phyloP scores from a whole-genome alignment of 1,140 invertebrate species.

The Babylonia areolata region DNA sequence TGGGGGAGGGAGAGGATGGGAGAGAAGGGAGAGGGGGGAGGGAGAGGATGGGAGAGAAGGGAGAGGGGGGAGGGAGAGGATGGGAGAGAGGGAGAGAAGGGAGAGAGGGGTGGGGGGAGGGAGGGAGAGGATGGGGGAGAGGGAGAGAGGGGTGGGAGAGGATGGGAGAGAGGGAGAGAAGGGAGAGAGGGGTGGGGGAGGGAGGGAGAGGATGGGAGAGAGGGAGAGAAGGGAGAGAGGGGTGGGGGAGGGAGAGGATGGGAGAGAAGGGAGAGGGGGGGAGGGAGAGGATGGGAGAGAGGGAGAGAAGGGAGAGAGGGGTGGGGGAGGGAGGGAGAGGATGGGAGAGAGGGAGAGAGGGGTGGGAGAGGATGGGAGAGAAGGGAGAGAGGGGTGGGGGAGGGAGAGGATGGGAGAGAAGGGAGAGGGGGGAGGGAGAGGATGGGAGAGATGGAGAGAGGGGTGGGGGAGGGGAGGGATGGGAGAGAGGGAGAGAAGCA shows the following conservation, averaged over 20 bases:
- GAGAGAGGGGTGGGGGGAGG: not conserved
- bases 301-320: not conserved
- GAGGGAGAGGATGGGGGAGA: too few species aligned
- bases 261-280: not conserved
- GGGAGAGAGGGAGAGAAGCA: not conserved
- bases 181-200: not conserved
- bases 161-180: not conserved
- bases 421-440: too few species aligned
- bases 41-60: not conserved
- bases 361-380: not conserved
- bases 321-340: not conserved
- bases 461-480: too few species aligned
- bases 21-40: not conserved
- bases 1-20: not conserved
- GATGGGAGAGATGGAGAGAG: too few species aligned
- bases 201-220: not conserved
- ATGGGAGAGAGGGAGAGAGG: not conserved
- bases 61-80: not conserved
- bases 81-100: not conserved
- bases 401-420: not conserved
- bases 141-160: too few species aligned
- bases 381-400: not conserved
- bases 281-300: not conserved
- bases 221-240: not conserved
- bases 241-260: not conserved